Conservation (phyloP, 2,797 vertebrate genomes). For the Labroides dimidiatus region DNA sequence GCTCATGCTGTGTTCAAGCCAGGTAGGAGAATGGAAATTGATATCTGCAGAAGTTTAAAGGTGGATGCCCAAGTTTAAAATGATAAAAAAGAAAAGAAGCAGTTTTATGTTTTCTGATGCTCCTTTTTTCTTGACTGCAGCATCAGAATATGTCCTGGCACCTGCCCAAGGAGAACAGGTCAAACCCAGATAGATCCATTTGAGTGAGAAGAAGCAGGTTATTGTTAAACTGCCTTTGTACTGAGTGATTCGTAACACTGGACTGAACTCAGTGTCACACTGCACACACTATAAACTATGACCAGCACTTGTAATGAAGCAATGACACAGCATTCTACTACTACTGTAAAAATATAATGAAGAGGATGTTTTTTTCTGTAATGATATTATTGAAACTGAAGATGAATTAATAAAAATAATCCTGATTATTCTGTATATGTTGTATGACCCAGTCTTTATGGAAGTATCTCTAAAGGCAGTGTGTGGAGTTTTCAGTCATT, state of each 20-base stretch:
- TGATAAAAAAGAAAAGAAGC: no score
- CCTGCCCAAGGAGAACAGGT: slow-evolving; percentile 70
- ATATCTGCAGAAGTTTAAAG: slow-evolving; percentile 9
- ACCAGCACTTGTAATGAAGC: slow-evolving; percentile 85
- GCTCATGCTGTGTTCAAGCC: slow-evolving; percentile 64
- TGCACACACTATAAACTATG: slow-evolving; percentile 82
- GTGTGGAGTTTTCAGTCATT: no score
- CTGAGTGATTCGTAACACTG: slow-evolving; percentile 78
- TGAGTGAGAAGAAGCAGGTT: slow-evolving; percentile 80
- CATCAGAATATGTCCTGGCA: slow-evolving; percentile 50
- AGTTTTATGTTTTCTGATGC: slow-evolving; percentile 7
- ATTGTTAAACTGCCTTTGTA: slow-evolving; percentile 81
- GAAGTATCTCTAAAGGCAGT: no score
- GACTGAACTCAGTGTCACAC: slow-evolving; percentile 79
- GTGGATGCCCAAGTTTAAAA: background rate
- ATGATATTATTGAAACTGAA: slow-evolving; percentile 96
- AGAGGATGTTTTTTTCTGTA: slow-evolving; percentile 91
- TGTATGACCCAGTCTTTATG: slow-evolving; percentile 18
- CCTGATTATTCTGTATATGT: slow-evolving; percentile 95
- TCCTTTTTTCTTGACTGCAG: slow-evolving; percentile 58
- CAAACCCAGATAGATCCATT: slow-evolving; percentile 70
- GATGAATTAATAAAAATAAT: slow-evolving; percentile 93
- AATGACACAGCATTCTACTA: slow-evolving; percentile 83
- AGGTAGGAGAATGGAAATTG: background rate
- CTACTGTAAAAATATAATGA: slow-evolving; percentile 80